Percentiles rank a stretch among this genome's conserved stretches.
phyloP scores from a whole-genome alignment of 2,888 invertebrate species.

The Luffia ferchaultella region DNA sequence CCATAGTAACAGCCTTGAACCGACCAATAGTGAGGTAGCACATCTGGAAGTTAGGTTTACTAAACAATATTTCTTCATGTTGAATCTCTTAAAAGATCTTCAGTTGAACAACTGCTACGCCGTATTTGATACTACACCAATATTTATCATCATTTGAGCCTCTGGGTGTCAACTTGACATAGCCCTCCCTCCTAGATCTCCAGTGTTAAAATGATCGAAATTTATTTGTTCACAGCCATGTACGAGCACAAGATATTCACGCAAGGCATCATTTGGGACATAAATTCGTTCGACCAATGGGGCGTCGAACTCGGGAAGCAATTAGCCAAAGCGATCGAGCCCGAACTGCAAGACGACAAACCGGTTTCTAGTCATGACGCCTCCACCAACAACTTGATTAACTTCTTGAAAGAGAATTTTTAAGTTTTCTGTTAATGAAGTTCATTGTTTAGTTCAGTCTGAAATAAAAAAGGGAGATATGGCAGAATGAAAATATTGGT shows the following conservation, averaged over 20 bases:
- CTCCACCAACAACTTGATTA: slow-evolving; percentile 97
- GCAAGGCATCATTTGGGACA: slow-evolving; percentile 98
- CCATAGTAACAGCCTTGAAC: too few relatives aligned
- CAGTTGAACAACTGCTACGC: too few relatives aligned
- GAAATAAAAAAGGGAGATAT: slow-evolving; percentile 4
- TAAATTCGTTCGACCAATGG: slow-evolving; percentile 99
- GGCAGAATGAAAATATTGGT: slow-evolving; percentile 6
- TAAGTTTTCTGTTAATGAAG: neutral
- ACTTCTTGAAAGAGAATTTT: slow-evolving; percentile 83
- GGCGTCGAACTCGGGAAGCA: slow-evolving; percentile 99
- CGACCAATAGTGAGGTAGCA: too few relatives aligned
- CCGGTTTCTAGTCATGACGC: slow-evolving; percentile 84
- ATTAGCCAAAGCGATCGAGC: slow-evolving; percentile 97
- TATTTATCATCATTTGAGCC: too few relatives aligned
- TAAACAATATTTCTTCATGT: too few relatives aligned
- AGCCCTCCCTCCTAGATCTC: too few relatives aligned
- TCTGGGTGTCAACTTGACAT: too few relatives aligned
- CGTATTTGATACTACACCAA: too few relatives aligned
- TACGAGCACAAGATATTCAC: slow-evolving; percentile 99
- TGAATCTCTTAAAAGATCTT: too few relatives aligned
- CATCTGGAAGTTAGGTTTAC: too few relatives aligned
- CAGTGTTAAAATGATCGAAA: neutral
- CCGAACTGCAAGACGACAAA: slow-evolving; percentile 78
- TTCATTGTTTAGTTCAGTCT: slow-evolving; percentile 4
- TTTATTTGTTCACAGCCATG: slow-evolving; percentile 69